Evolutionary conservation across 2,888 invertebrate species (phyloP).

Genomic region (Amblyjoppa proteus): DNA sequence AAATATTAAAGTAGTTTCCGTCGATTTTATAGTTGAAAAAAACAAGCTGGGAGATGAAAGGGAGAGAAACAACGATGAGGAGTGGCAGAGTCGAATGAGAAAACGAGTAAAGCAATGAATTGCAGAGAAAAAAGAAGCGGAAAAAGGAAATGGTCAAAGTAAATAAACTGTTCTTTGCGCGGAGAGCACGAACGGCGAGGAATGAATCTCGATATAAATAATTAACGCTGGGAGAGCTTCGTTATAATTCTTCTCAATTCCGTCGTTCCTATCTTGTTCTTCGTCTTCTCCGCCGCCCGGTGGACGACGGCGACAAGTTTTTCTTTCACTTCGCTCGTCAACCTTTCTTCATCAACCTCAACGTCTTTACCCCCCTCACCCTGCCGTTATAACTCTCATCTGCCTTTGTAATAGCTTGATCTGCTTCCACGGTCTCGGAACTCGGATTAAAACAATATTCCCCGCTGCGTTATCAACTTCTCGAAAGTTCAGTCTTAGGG

Average conservation of each 20-base stretch:
- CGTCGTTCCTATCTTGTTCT: constrained; percentile 45
- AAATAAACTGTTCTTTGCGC: constrained; percentile 47
- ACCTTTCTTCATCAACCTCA: constrained; percentile 50
- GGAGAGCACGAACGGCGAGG: constrained; percentile 2
- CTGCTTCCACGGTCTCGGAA: constrained; percentile 14
- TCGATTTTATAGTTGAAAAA: constrained; percentile 15
- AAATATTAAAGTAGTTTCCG: background rate
- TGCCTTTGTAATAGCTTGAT: constrained; percentile 50
- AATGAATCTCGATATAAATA: constrained; percentile 67
- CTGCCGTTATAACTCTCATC: constrained; percentile 34
- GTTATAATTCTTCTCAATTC: constrained; percentile 62
- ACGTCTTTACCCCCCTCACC: background rate
- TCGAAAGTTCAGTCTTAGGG: background rate
- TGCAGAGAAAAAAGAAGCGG: background rate
- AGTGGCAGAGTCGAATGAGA: constrained; percentile 22
- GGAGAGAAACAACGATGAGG: constrained; percentile 29
- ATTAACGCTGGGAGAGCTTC: constrained; percentile 55
- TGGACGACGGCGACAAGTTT: background rate
- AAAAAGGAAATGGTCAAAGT: background rate
- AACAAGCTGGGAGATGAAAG: background rate
- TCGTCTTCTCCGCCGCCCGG: background rate
- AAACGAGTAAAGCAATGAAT: background rate
- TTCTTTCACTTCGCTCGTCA: constrained; percentile 34
- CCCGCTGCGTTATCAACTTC: background rate
- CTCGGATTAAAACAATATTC: background rate